Evolutionary conservation across 2,888 invertebrate species (phyloP), one percentile per base, ranked within the genome.

Genomic region (Leucoptera coffeella): DNA sequence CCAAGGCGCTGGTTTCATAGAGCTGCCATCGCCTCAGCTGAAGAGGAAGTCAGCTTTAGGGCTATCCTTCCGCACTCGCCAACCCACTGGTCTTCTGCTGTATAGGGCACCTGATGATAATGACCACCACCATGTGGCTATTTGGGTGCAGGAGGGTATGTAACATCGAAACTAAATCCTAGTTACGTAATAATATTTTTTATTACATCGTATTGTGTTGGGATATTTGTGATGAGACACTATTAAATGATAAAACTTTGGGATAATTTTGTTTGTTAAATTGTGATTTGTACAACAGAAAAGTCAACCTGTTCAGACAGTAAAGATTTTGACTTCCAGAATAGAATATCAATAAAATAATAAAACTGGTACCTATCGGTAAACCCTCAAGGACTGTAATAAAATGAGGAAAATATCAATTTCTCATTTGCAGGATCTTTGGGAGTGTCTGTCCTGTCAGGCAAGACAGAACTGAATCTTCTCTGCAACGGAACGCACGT

Each of bases 1-100:
- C 36, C 77, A 80, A 38, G 90, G 90, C 4, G 67, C 78, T 13
- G 93, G 94, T 4, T 89, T 77, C 50, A 57, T 91, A 21, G 85
- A 89, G 46, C 58, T 91, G 14, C 67, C 79, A 0, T 78, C 85
- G 0, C 80, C 80, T n/a, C 59, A 77, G 1, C 48, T 89, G 5
- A 75, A 76, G 1, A 82, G 85, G 32, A 76, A 76, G 29, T 78
- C 82, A 0, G 75, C 80, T 3, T 56, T 89, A 3, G 85, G 85
- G 1, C 74, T 92, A 30, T 82, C 87, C 3, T 90, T 92, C 56
- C 74, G 82, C 25, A 82, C 89, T 0, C 56, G 75, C 7, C 75
- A 80, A 30, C 44, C 74, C 0, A 73, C 80, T 30, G 86, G 84
- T 1, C 47, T 89, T 17, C 59, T 92, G 3, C 50, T 90, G 37